Conservation (phyloP, 2,113 vertebrate species). For the Nettapus auritus region DNA sequence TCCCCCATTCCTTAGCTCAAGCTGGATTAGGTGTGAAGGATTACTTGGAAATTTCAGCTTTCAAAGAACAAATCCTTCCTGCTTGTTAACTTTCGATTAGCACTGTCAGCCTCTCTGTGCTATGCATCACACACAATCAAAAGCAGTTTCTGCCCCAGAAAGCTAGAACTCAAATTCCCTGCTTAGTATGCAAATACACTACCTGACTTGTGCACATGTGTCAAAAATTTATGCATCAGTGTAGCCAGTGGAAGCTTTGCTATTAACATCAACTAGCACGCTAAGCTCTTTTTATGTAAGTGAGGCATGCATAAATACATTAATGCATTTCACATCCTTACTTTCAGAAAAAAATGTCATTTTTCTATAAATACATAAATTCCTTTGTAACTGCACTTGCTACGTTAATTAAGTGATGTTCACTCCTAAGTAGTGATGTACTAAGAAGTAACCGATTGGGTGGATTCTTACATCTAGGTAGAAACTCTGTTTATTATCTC, state of each 20-base stretch:
- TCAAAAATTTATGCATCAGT: conserved; percentile 32
- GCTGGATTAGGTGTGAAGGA: conserved; percentile 31
- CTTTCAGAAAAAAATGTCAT: neutral
- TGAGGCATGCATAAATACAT: conserved; percentile 38
- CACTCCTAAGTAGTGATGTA: neutral
- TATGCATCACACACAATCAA: neutral
- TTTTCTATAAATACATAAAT: conserved; percentile 45
- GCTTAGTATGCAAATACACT: conserved; percentile 41
- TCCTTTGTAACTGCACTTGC: neutral
- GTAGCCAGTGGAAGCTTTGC: conserved; percentile 18
- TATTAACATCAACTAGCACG: conserved; percentile 10
- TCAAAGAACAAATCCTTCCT: conserved; percentile 55
- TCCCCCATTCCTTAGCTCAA: neutral
- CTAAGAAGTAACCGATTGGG: neutral
- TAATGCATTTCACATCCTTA: conserved; percentile 21
- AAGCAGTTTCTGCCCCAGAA: conserved; percentile 26
- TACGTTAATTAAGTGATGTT: conserved; percentile 37
- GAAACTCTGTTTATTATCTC: neutral
- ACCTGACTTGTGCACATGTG: conserved; percentile 47
- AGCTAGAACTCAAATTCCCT: conserved; percentile 14
- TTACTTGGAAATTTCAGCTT: conserved; percentile 55
- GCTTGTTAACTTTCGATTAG: conserved; percentile 45
- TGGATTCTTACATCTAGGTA: neutral
- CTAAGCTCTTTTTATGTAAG: conserved; percentile 24
- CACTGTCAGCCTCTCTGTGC: conserved; percentile 2